These are phyloP conservation scores for Maccullochella peelii DNA, from an alignment of 2,113 vertebrate species.

Conservation along the genomic window DNA sequence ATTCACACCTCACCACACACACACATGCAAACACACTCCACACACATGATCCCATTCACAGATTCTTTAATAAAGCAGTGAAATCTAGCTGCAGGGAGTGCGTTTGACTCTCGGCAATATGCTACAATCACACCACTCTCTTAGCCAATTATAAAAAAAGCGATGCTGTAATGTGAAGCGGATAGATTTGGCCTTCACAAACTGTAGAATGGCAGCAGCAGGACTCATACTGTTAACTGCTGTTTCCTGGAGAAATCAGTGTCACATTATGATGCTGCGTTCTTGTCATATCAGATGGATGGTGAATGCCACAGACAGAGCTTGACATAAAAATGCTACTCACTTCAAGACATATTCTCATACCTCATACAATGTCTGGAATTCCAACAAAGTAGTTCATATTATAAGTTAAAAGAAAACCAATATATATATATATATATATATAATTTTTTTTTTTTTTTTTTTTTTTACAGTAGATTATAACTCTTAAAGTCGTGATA, in stretches of 20 bases:
- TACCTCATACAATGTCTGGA: no score
- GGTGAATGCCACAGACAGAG: not conserved
- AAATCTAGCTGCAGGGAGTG: slow-evolving; percentile 37
- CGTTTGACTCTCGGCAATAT: slow-evolving; percentile 50
- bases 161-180: slow-evolving; percentile 21
- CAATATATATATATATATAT: no score
- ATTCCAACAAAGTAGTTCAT: no score
- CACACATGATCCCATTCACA: slow-evolving; percentile 40
- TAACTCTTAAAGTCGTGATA: no score
- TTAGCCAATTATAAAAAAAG: slow-evolving; percentile 37
- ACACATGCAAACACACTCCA: slow-evolving; percentile 22
- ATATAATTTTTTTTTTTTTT: no score
- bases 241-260: slow-evolving; percentile 7
- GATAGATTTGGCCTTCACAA: slow-evolving; percentile 44
- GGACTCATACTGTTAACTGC: not conserved
- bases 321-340: not conserved
- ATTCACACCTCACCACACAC: slow-evolving; percentile 53
- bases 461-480: no score
- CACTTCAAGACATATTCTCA: no score
- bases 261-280: slow-evolving; percentile 11
- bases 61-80: slow-evolving; percentile 51
- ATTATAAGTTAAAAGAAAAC: no score
- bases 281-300: not conserved
- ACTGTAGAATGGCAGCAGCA: slow-evolving; percentile 23
- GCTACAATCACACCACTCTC: slow-evolving; percentile 45